Conservation (phyloP, 35 echinoderm and acorn worm genomes). For the Holothuria glaberrima region DNA sequence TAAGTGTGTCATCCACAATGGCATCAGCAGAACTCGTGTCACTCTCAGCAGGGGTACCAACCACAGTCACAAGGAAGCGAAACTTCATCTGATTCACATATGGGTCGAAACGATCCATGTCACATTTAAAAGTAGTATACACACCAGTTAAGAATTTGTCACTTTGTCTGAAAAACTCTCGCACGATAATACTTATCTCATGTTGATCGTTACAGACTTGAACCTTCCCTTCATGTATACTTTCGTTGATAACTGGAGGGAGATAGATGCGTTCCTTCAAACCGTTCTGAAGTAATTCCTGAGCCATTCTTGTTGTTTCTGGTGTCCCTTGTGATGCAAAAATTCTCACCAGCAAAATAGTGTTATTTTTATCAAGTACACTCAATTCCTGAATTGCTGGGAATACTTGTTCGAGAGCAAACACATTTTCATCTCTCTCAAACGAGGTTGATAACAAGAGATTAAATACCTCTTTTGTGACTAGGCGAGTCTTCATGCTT, state of each 20-base stretch:
- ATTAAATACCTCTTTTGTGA: conserved; percentile 2
- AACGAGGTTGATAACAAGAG: not conserved
- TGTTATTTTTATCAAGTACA: not conserved
- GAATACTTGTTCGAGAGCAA: not conserved
- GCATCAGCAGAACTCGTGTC: not conserved
- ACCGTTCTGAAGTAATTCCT: not conserved
- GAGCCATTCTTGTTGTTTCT: not conserved
- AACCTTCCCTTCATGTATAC: conserved; percentile 20
- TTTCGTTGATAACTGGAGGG: not conserved
- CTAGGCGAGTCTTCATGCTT: too few relatives aligned
- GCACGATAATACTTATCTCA: not conserved
- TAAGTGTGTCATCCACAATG: not conserved
- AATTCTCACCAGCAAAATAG: not conserved
- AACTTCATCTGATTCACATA: not conserved
- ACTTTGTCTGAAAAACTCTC: conserved; percentile 9
- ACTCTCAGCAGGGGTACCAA: not conserved
- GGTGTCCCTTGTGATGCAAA: not conserved
- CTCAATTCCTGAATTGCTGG: conserved; percentile 2
- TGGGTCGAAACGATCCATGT: not conserved
- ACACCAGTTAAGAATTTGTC: conserved; percentile 6
- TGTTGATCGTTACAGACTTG: not conserved
- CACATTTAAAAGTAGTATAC: not conserved
- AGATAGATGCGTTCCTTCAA: not conserved
- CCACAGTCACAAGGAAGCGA: conserved; percentile 5
- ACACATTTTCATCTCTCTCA: not conserved